Evolutionary conservation across 2,113 vertebrate species (phyloP), one percentile per base, ranked within the genome.

Genomic region (Onychostruthus taczanowskii): DNA sequence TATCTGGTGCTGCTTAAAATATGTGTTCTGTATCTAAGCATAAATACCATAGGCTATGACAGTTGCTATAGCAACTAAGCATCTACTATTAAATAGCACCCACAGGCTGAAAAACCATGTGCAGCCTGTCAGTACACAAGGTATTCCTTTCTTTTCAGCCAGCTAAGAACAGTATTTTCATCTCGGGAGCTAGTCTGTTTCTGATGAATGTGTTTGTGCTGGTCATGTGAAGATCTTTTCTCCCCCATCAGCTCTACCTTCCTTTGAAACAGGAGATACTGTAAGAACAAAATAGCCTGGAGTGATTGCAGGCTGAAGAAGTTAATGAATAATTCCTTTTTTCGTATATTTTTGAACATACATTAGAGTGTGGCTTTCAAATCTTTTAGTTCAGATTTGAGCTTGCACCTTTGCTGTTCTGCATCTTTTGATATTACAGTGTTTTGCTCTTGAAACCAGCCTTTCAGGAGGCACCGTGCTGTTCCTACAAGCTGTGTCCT

Each of bases 51-150:
- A 72, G 88, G 83, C 61, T 93, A 94, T 78, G 92, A 92, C 94
- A 94, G 96, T 97, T 96, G 76, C 96, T 96, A 96, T 95, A 94
- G 95, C 83, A 96, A 97, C 95, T 75, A 76, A 95, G 92, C 93
- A 94, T 97, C 92, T 95, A 96, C 96, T 95, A 86, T 96, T 94
- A 94, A 94, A 93, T 82, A 96, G 88, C 73, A 92, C 56, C 79
- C 83, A 76, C 85, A 88, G 78, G 88, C 93, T 94, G 75, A 78
- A 90, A 94, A 95, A 67, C n/a, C 92, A 87, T 86, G 76, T 95
- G 92, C 83, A 95, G 69, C 76, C 80, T 93, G 86, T 89, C 92
- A 84, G 68, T 89, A 75, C 47, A 62, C 68, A 68, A 89, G 90
- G 85, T 94, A 94, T 87, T 87, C 64, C 79, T 92, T 90, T 93